phyloP scores from a whole-genome alignment of 23 tunicate genomes.

The Ciona savignyi region DNA sequence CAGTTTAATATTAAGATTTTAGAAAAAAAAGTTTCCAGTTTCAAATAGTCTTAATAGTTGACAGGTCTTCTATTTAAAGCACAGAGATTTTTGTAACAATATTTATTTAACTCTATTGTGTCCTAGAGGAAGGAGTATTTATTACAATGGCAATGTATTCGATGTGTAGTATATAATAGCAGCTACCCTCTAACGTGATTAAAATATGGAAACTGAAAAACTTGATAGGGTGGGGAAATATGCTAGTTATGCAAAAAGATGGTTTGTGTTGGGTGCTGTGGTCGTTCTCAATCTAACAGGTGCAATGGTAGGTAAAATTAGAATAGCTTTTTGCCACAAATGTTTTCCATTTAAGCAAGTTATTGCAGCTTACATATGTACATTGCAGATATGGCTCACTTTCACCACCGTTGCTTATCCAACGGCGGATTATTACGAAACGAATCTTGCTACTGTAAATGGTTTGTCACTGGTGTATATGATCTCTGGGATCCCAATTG shows the following conservation, averaged over 20 bases:
- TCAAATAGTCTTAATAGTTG: too few species aligned
- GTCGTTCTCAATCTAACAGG: conserved; percentile 43
- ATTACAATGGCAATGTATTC: too few species aligned
- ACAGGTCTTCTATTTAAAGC: too few species aligned
- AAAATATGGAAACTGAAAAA: too few species aligned
- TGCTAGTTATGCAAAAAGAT: conserved; percentile 55
- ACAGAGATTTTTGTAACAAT: too few species aligned
- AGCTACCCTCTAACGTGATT: too few species aligned
- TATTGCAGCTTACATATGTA: background rate
- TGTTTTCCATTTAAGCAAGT: background rate
- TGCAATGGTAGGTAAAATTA: conserved; percentile 81
- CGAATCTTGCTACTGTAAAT: conserved; percentile 53
- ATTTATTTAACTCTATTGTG: too few species aligned
- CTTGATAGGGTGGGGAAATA: too few species aligned
- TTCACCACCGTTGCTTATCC: conserved; percentile 76
- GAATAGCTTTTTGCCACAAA: background rate
- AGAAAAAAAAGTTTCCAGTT: too few species aligned
- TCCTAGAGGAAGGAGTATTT: too few species aligned
- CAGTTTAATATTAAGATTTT: too few species aligned
- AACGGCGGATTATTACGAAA: conserved; percentile 49
- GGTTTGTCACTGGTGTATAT: conserved; percentile 60
- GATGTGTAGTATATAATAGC: too few species aligned
- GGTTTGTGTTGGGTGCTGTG: conserved; percentile 58
- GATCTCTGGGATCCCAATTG: conserved; percentile 45
- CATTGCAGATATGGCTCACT: conserved; percentile 75